A percentile compares a stretch with the other conserved stretches of the same genome.
These are phyloP conservation scores for Delphinus delphis DNA, from an alignment of 2,113 vertebrate species.

Conservation along the genomic window DNA sequence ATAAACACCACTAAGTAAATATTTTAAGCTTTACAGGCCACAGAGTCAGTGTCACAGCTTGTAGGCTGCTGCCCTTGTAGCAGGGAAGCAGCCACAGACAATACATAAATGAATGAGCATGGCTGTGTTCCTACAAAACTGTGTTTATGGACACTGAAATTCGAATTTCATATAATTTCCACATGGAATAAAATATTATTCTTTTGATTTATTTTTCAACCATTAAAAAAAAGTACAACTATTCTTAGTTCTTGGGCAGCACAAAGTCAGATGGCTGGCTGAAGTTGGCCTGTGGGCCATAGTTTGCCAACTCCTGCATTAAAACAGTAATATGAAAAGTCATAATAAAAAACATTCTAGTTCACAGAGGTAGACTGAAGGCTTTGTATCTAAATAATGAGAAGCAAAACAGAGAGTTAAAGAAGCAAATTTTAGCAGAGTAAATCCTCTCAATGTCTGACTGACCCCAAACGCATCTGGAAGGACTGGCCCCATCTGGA, in stretches of 20 bases:
- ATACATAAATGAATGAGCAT: fast-evolving
- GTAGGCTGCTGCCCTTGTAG: fast-evolving
- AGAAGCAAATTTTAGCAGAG: not conserved
- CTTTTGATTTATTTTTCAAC: not conserved
- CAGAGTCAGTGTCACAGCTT: fast-evolving
- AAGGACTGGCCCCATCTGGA: not conserved
- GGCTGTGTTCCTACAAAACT: not conserved
- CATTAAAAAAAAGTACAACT: not conserved
- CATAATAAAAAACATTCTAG: not conserved
- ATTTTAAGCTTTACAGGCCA: not conserved
- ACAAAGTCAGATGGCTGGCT: not conserved
- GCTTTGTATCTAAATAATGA: not conserved
- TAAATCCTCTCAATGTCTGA: not conserved
- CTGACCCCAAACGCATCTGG: not conserved
- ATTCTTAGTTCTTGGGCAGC: not conserved
- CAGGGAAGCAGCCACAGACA: not conserved
- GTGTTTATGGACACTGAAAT: not conserved
- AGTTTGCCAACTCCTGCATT: not conserved
- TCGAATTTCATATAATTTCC: not conserved
- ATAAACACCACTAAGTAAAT: too few relatives aligned
- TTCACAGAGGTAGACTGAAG: not conserved
- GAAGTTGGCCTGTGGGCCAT: not conserved
- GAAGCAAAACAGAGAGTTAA: not conserved
- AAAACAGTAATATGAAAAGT: not conserved
- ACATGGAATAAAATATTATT: not conserved